Evolutionary conservation across 2,113 vertebrate genomes (phyloP), one percentile per base, ranked within the genome.

Genomic region (Fregata magnificens): DNA sequence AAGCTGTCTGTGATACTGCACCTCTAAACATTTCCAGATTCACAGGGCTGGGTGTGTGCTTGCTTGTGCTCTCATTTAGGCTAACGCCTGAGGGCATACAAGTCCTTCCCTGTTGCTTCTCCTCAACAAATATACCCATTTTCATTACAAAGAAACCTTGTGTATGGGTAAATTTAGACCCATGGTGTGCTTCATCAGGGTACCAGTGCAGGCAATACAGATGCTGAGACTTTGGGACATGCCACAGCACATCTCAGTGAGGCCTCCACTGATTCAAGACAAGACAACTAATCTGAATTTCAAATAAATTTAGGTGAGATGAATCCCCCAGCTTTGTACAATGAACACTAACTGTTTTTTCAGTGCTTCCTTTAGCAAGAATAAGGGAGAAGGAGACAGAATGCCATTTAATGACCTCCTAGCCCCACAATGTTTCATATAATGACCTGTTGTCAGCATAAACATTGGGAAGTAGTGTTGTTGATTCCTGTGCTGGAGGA

Each of bases 311-410:
- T 16, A 22, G 16, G 7, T 44, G 21, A 80, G 42, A 29, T 12
- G 3, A 90, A 38, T 28, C 6, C 3, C 5, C 7, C 16, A 36
- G 9, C 1, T 71, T 74, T 82, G 15, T 89, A 44, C 22, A 45
- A 52, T 10, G 19, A 44, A 10, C 9, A 12, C 4, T 2, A 1
- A 62, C 29, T 8, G 5, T 22, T 36, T 66, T 74, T 73, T 28
- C 18, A 66, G 11, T 42, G 17, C 17, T 84, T 93, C 26, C 42
- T 89, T 56, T 42, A 15, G 2, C 49, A 66, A 73, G 42, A 58
- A 38, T 9, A 10, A 10, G 5, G 0, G 0, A 50, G 59, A 29
- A 78, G 32, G 11, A 65, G 18, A 66, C 2, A 47, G 8, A 29
- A 44, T 28, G 18, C 0, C 9, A 26, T 49, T 70, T 66, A 62